Percentiles rank a stretch among this genome's conserved stretches.
phyloP scores from a whole-genome alignment of 2,113 vertebrate species.

The Malurus cyaneus region DNA sequence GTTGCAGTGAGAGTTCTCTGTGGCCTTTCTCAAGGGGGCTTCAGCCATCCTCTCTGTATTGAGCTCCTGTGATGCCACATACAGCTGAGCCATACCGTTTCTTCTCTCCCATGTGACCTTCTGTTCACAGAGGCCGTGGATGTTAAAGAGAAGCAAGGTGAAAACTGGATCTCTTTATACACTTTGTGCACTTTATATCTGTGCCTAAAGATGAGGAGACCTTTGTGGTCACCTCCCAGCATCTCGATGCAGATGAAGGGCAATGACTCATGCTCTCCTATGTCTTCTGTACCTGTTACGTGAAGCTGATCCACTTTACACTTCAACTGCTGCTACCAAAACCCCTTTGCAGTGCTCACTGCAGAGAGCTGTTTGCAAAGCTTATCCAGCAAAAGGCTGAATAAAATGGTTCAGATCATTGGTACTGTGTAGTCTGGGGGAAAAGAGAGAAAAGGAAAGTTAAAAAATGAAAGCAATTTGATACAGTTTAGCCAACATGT shows the following conservation, averaged over 20 bases:
- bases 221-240: neutral
- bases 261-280: neutral
- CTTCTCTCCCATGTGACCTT: slow-evolving; percentile 21
- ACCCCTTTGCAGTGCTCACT: neutral
- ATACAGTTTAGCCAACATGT: neutral
- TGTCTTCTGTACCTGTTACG: neutral
- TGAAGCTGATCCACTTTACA: neutral
- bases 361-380: neutral
- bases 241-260: neutral
- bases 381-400: neutral
- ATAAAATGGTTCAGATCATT: neutral
- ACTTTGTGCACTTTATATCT: neutral
- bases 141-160: neutral
- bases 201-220: neutral
- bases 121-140: neutral
- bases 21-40: neutral
- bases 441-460: neutral
- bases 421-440: neutral
- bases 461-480: neutral
- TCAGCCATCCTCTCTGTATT: neutral
- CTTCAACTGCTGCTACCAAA: neutral
- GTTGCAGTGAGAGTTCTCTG: neutral
- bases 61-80: neutral
- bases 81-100: neutral
- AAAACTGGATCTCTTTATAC: neutral